phyloP scores from a whole-genome alignment of 2,797 vertebrate species.

The Knipowitschia caucasica region DNA sequence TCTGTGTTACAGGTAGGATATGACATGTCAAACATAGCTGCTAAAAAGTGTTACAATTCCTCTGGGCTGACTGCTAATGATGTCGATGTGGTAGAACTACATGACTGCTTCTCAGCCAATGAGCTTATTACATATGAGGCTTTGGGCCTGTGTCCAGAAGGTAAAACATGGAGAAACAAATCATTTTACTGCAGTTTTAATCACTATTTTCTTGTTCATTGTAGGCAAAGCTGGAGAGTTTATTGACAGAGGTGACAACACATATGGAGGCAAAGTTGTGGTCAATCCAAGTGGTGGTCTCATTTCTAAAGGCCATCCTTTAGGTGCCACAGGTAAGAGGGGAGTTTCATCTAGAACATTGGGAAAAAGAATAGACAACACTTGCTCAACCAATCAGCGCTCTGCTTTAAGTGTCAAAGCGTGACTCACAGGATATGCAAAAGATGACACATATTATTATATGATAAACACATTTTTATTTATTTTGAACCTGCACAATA shows the following conservation, averaged over 20 bases:
- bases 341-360: background rate
- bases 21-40: constrained; percentile 87
- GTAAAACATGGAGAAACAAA: constrained; percentile 58
- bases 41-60: constrained; percentile 79
- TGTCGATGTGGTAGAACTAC: constrained; percentile 91
- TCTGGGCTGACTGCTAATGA: constrained; percentile 81
- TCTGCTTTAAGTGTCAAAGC: no score
- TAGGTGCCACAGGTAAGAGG: constrained; percentile 93
- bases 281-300: constrained; percentile 96
- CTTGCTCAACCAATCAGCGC: no score
- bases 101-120: constrained; percentile 94
- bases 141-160: constrained; percentile 89
- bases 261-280: constrained; percentile 95
- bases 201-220: background rate
- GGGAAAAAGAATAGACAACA: no score
- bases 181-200: background rate
- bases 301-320: constrained; percentile 95
- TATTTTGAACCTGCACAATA: no score
- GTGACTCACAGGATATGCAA: no score
- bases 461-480: no score
- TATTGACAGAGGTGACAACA: constrained; percentile 94
- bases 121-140: constrained; percentile 96
- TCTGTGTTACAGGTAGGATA: constrained; percentile 82
- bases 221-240: constrained; percentile 86
- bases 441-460: no score